These are phyloP conservation scores for Galbula dea DNA, from an alignment of 2,113 vertebrate genomes.

Conservation along the genomic window DNA sequence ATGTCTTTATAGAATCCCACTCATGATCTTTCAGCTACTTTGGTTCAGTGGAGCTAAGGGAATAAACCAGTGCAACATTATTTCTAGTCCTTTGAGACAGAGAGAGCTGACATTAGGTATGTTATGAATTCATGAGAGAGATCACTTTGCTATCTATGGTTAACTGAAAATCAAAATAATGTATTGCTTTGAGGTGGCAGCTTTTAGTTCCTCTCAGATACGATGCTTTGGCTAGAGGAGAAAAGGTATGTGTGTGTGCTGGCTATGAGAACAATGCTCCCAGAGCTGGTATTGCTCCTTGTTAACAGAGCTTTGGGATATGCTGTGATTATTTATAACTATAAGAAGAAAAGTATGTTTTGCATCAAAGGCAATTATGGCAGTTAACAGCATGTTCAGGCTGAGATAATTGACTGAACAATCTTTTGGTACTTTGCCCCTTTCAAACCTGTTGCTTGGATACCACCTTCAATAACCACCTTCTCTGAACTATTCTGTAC, in stretches of 20 bases:
- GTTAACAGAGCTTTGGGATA: constrained; percentile 1
- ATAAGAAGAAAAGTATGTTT: neutral
- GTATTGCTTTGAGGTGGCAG: neutral
- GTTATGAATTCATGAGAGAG: neutral
- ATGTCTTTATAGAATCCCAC: neutral
- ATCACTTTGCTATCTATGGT: neutral
- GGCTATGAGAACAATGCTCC: neutral
- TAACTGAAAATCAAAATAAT: neutral
- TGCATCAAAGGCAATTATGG: constrained; percentile 32
- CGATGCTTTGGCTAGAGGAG: neutral
- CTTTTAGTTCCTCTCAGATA: neutral
- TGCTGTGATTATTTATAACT: neutral
- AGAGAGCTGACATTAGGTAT: neutral
- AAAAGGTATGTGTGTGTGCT: neutral
- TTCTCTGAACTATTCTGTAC: constrained; percentile 42
- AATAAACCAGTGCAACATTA: neutral
- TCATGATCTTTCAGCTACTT: neutral
- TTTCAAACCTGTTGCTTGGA: constrained; percentile 67
- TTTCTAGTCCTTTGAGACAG: neutral
- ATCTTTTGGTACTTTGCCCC: constrained; percentile 38
- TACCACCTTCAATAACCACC: constrained; percentile 58
- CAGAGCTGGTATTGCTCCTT: neutral
- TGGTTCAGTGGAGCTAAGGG: neutral
- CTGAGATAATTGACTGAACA: constrained; percentile 53
- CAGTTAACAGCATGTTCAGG: constrained; percentile 46